Conservation (phyloP, 1,140 invertebrate species). For the Orius laevigatus region DNA sequence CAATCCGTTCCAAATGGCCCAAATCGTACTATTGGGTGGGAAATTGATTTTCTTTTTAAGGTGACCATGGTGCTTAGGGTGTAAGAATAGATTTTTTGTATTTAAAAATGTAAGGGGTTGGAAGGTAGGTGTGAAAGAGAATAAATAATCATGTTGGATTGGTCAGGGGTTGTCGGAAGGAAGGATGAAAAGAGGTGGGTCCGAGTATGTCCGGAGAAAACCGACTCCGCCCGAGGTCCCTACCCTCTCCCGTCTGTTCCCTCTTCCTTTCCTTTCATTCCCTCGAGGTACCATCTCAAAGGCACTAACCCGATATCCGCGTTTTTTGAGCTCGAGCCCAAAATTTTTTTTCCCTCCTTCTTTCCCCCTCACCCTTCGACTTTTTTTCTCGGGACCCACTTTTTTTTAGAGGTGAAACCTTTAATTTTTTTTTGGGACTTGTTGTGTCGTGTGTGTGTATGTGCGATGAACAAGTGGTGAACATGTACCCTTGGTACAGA, state of each 20-base stretch:
- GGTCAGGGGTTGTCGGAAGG: not conserved
- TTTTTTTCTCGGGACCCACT: slow-evolving; percentile 1
- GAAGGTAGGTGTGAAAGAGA: slow-evolving; percentile 9
- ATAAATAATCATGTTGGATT: slow-evolving; percentile 8
- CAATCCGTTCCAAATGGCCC: no score
- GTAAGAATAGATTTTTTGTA: no score
- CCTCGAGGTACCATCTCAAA: slow-evolving; percentile 10
- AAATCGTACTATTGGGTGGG: no score
- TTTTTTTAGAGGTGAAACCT: not conserved
- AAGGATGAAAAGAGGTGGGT: not conserved
- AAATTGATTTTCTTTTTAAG: no score
- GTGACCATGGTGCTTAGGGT: no score
- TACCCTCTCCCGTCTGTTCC: slow-evolving; percentile 5
- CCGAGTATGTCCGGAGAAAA: not conserved
- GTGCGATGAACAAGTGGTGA: slow-evolving; percentile 8
- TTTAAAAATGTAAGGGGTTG: slow-evolving; percentile 8
- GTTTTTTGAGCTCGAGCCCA: slow-evolving; percentile 2
- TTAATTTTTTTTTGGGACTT: not conserved
- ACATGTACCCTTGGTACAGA: slow-evolving; percentile 54
- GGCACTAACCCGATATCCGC: slow-evolving; percentile 2
- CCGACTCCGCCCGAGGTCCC: slow-evolving; percentile 4
- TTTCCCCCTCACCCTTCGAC: not conserved
- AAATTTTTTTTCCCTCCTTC: not conserved
- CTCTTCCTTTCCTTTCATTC: slow-evolving; percentile 5
- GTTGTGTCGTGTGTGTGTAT: slow-evolving; percentile 5